Evolutionary conservation across 2,797 vertebrate species (phyloP), one percentile per base, ranked within the genome.

Genomic region (Sarcoramphus papa): DNA sequence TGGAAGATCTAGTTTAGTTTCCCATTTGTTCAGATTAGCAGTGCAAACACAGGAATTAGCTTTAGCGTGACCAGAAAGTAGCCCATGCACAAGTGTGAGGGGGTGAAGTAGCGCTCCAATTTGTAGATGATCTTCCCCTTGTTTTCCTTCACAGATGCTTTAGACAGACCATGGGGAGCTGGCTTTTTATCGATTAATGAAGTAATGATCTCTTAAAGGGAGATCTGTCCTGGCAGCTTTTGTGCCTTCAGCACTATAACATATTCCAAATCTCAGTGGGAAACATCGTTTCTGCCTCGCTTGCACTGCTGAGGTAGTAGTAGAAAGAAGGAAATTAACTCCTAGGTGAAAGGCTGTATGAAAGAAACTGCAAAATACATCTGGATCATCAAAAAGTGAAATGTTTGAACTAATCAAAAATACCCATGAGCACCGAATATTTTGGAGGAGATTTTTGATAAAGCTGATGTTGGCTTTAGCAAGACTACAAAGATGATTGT

Each of bases 341-440:
- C 31, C 59, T 63, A 79, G 59, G 67, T 50, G 82, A 73, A 85
- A 60, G 63, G 37, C 31, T 84, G 30, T 25, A 20, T 88, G 56
- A 82, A 90, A 72, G 54, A 90, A 88, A 88, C 2, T 3, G 18
- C 19, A 88, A 93, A 90, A 88, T 81, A 33, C 7, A 37, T 43
- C 51, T 86, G 51, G 28, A 76, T 93, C 54, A 82, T 82, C 65
- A 94, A 73, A 92, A 95, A 93, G 25, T n/a, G n/a, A 96, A 90
- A 93, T 57, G 12, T 54, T 78, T 84, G 19, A 79, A 78, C n/a
- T 88, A 74, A 93, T 81, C 5, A 75, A 59, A 92, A 96, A 72
- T 84, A 12, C 43, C 21, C 33, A 62, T 4, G 27, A 92, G 40
- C 27, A 54, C 25, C 70, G 13, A 76, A 2, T 62, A 40, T 69